Conservation (phyloP, 2,113 vertebrate genomes). For the Laticauda laticaudata region DNA sequence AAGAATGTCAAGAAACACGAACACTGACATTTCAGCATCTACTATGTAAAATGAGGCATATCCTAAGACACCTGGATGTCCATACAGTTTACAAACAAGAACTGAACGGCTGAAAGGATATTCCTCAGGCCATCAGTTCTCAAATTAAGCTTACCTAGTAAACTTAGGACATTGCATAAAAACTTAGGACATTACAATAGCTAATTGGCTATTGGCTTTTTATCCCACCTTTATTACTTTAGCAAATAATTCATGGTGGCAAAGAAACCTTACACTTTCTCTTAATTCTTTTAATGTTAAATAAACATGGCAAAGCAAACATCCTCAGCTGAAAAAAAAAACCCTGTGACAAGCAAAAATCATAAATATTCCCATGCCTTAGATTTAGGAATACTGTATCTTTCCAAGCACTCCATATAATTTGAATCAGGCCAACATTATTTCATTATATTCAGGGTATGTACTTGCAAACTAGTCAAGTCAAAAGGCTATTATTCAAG, state of each 20-base stretch:
- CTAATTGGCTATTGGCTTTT: neutral
- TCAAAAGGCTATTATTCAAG: neutral
- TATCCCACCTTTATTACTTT: neutral
- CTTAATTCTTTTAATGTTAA: neutral
- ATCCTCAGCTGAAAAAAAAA: neutral
- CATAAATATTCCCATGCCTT: neutral
- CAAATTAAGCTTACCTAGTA: neutral
- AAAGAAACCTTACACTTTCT: neutral
- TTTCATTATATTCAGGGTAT: neutral
- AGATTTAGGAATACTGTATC: neutral
- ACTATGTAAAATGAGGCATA: neutral
- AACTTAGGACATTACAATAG: neutral
- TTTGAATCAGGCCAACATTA: constrained; percentile 23
- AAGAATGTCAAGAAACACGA: neutral
- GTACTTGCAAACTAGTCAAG: neutral
- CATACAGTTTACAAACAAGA: neutral
- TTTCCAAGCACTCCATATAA: neutral
- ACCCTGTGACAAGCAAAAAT: neutral
- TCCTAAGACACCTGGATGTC: neutral
- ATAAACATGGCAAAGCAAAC: neutral
- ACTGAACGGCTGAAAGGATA: neutral
- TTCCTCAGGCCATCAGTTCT: neutral
- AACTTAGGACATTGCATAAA: neutral
- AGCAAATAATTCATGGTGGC: neutral
- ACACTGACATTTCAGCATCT: neutral